These are phyloP conservation scores for Amphilophus citrinellus DNA, from an alignment of 2,113 vertebrate genomes.

Conservation along the genomic window DNA sequence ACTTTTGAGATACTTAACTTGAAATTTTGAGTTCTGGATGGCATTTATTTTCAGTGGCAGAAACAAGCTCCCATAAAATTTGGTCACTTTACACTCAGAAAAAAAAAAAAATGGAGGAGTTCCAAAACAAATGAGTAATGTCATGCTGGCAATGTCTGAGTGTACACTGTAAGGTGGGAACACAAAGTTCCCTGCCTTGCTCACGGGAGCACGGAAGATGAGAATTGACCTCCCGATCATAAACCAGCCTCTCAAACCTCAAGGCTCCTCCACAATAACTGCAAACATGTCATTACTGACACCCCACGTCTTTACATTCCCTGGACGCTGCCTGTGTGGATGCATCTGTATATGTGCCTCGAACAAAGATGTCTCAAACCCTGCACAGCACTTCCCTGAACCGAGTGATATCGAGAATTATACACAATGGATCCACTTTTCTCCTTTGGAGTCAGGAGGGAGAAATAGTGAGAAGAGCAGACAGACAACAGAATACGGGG, in stretches of 20 bases:
- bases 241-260: slow-evolving; percentile 26
- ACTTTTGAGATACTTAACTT: too few relatives aligned
- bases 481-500: slow-evolving; percentile 32
- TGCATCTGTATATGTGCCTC: slow-evolving; percentile 9
- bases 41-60: too few relatives aligned
- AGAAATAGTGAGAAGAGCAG: slow-evolving; percentile 32
- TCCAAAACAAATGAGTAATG: neutral
- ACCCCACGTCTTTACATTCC: slow-evolving; percentile 14
- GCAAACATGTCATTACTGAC: slow-evolving; percentile 25
- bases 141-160: neutral
- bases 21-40: too few relatives aligned
- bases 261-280: slow-evolving; percentile 23
- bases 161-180: neutral
- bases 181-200: slow-evolving; percentile 18
- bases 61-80: too few relatives aligned
- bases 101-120: too few relatives aligned
- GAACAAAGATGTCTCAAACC: slow-evolving; percentile 1
- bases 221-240: slow-evolving; percentile 29
- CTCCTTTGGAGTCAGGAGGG: slow-evolving; percentile 33
- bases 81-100: too few relatives aligned
- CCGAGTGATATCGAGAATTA: slow-evolving; percentile 48
- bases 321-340: slow-evolving; percentile 6
- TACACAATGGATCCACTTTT: slow-evolving; percentile 49
- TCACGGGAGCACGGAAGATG: slow-evolving; percentile 16
- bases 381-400: slow-evolving; percentile 23